These are phyloP conservation scores for Rhea pennata DNA, from an alignment of 2,113 vertebrate species.

Conservation along the genomic window DNA sequence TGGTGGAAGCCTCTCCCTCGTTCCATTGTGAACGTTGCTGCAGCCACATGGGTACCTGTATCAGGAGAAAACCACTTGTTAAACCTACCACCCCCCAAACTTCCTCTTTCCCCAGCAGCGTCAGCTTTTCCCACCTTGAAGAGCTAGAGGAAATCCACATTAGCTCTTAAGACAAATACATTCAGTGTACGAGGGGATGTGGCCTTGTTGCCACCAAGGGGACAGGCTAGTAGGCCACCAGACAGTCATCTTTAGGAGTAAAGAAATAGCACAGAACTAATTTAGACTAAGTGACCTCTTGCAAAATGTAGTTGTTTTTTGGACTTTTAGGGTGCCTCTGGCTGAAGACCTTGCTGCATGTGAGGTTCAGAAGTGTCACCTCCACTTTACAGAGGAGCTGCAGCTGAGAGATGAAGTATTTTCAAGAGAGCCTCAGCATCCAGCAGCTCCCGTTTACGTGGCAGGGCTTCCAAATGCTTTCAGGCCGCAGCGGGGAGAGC, in stretches of 20 bases:
- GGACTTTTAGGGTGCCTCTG: too few relatives aligned
- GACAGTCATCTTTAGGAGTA: background rate
- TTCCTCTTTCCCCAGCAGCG: background rate
- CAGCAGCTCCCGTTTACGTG: background rate
- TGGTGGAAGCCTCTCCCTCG: background rate
- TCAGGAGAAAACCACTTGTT: background rate
- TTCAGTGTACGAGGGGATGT: background rate
- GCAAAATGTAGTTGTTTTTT: background rate
- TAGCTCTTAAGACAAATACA: background rate
- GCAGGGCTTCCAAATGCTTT: background rate
- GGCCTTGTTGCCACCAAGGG: background rate
- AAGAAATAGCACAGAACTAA: background rate
- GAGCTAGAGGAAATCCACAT: background rate
- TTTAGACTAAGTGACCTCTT: background rate
- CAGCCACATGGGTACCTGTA: background rate
- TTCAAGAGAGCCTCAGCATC: background rate
- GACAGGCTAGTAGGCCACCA: background rate
- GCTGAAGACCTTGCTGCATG: background rate
- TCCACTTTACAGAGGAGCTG: background rate
- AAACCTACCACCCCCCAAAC: background rate
- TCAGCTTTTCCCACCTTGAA: background rate
- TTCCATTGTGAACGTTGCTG: background rate
- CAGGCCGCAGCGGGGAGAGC: background rate
- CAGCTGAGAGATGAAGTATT: background rate
- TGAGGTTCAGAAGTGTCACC: background rate